Evolutionary conservation across 2,888 invertebrate genomes (phyloP).

Genomic region (Ophioninae sp.): DNA sequence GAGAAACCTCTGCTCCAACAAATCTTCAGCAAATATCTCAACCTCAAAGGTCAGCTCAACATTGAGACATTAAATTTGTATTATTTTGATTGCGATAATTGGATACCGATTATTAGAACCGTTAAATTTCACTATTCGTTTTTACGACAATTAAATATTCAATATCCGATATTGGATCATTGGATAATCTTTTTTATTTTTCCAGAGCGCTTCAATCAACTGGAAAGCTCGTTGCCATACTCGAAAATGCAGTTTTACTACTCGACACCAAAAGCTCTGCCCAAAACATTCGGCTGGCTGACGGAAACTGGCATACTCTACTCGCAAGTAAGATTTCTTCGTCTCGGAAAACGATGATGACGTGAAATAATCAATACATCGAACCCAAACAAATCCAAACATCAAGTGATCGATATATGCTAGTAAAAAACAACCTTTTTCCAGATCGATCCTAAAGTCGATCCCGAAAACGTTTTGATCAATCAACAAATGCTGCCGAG

Average conservation of each 20-base stretch:
- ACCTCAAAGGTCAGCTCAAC: conserved; percentile 84
- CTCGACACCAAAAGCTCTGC: conserved; percentile 85
- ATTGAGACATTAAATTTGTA: neutral
- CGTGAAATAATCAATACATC: neutral
- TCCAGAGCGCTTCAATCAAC: conserved; percentile 85
- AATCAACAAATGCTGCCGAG: conserved; percentile 77
- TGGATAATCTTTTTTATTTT: neutral
- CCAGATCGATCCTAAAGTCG: conserved; percentile 70
- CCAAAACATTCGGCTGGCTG: conserved; percentile 93
- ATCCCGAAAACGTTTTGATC: conserved; percentile 77
- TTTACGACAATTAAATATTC: neutral
- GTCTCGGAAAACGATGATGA: neutral
- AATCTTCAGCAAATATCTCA: conserved; percentile 90
- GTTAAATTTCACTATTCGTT: neutral
- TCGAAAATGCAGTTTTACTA: conserved; percentile 91
- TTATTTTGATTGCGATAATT: neutral
- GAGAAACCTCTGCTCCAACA: conserved; percentile 91
- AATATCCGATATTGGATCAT: neutral
- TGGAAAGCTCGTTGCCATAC: conserved; percentile 87
- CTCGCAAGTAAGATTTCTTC: conserved; percentile 84
- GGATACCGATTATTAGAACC: neutral
- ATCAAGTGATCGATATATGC: neutral
- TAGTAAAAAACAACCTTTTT: neutral
- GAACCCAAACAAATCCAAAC: too few species aligned
- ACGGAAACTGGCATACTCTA: conserved; percentile 91